Base-by-base conservation (phyloP, 2,113 vertebrate species). In the Parus major region DNA sequence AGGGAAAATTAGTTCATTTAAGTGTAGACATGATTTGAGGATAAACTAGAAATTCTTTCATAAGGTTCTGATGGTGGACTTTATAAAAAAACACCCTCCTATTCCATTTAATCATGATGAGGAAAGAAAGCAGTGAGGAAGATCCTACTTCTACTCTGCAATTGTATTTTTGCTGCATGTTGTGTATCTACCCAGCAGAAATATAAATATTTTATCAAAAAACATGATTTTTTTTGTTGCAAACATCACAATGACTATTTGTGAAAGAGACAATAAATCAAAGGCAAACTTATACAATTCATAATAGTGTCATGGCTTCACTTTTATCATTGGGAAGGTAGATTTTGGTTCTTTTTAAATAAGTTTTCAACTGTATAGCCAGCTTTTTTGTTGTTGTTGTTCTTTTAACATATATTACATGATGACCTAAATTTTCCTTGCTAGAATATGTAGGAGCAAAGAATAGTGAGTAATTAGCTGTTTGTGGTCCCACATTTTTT, bases 321-420 rank as follows among this genome's bases (percentile, higher is more conserved):
- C 15, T 83, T 75, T 90, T 65, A 61, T 21, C 22, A 12, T 42
- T 63, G 16, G 10, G 20, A 71, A 78, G 12, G 28, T n/a, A 7
- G 27, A 23, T 75, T 61, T 71, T 15, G 1, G 4, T 42, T 24
- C 1, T 52, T 91, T 69, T 42, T 4, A 39, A 35, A 27, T 11
- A 50, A 65, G 10, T 55, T 18, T 83, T 73, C 15, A 19, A 14
- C 10, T n/a, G 3, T 11, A 36, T 24, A 57, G 3, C 1, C 17
- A 8, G 11, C 12, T 21, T 72, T 72, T 44, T 41, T 39, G 4
- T 23, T 31, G 7, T 11, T 10, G 39, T 8, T 25, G 59, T 77
- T 64, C 12, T 55, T 72, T 12, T 3, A 7, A 56, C 0, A 0
- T 41, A 6, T 47, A 15, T 72, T 15, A 44, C 9, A 65, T 41